Evolutionary conservation across 2,797 vertebrate genomes (phyloP).

Genomic region (Rhinoraja longicauda): DNA sequence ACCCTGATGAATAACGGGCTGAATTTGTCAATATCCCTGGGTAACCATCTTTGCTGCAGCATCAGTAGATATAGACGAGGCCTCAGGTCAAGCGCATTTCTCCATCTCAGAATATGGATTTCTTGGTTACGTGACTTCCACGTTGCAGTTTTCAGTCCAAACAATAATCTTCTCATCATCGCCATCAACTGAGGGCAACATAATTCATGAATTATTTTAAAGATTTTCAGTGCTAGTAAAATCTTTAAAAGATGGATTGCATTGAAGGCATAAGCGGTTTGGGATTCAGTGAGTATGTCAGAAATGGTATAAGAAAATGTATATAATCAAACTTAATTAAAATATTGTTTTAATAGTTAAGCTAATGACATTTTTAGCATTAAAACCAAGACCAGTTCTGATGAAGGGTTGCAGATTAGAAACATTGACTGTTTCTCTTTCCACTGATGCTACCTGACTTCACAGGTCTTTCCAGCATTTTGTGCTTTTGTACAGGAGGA

Average conservation of each 20-base stretch:
- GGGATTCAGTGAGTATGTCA: background rate
- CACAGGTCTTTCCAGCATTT: too few species aligned
- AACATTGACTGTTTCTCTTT: too few species aligned
- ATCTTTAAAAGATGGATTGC: background rate
- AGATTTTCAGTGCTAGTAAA: background rate
- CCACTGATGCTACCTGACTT: too few species aligned
- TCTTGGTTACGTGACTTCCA: background rate
- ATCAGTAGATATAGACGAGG: background rate
- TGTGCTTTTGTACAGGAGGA: too few species aligned
- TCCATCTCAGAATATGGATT: background rate
- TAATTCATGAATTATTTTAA: background rate
- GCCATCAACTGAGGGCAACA: background rate
- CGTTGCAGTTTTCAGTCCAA: background rate
- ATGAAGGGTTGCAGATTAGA: background rate
- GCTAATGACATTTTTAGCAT: background rate
- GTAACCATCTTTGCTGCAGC: background rate
- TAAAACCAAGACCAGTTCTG: background rate
- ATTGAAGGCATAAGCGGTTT: background rate
- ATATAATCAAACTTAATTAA: background rate
- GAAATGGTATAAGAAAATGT: background rate
- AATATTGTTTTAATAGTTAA: background rate
- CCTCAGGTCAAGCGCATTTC: background rate
- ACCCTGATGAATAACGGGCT: slow-evolving; percentile 43
- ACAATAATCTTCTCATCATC: slow-evolving; percentile 23
- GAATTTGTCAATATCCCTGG: background rate